Evolutionary conservation across 2,888 invertebrate species (phyloP), one percentile per base, ranked within the genome.

Genomic region (Rhopalosiphum nymphaeae): DNA sequence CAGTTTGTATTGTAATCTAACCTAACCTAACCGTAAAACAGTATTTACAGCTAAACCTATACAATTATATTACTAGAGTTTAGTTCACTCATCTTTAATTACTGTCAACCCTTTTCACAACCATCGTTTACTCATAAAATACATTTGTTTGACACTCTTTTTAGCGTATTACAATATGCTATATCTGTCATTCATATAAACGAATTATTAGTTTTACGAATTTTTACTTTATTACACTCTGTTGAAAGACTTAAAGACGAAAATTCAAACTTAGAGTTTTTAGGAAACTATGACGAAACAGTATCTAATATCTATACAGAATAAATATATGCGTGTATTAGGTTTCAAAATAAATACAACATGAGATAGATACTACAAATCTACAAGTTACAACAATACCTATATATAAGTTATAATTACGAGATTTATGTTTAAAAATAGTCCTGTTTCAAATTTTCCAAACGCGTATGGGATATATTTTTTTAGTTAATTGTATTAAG

Each of bases 91-190:
- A 56, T 91, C 85, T 86, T 85, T 42, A 91, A 86, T 86, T 87
- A 91, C 86, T 53, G 85, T 86, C 44, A 36, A 91, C 42, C 91
- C 91, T 87, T 91, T 85, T 91, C 91, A 91, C 53, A 46, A n/a
- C 25, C 25, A 36, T n/a, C 46, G 36, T 90, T 90, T 67, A 49
- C 29, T 36, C 21, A 78, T 36, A 67, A 13, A 44, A 44, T 61
- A 46, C 25, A n/a, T 90, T 13, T 49, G 46, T 67, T 46, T 25
- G 46, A 46, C n/a, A 46, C 67, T 67, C 36, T 67, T 36, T 67
- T 78, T n/a, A 57, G 26, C 1, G 49, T 46, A 49, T 36, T 36
- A 26, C 10, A 90, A 67, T 21, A 90, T 46, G 9, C 44, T 46
- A 7, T 67, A 46, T 49, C 25, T 25, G 90, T n/a, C 36, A 25